Percentiles rank a stretch among this genome's conserved stretches.
Conservation (phyloP, 2,888 invertebrate genomes). For the Tinea pellionella region DNA sequence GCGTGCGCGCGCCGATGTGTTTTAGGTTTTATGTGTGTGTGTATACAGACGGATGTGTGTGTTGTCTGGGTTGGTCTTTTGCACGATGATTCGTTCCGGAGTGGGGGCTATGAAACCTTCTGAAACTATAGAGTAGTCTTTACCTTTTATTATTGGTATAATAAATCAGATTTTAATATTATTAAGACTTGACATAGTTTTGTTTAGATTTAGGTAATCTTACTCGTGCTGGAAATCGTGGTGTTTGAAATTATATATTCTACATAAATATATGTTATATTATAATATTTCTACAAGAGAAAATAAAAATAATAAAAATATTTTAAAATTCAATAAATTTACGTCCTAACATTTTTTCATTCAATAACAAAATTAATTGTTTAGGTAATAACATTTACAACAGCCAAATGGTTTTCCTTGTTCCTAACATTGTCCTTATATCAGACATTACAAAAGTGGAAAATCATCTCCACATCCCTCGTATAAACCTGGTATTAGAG, state of each 20-base stretch:
- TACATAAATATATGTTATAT: no score
- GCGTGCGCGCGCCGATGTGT: constrained; percentile 20
- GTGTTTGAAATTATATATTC: no score
- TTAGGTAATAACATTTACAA: no score
- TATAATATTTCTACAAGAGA: no score
- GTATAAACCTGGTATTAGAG: constrained; percentile 52
- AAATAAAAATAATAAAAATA: no score
- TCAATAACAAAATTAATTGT: no score
- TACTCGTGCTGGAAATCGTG: no score
- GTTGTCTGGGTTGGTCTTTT: constrained; percentile 15
- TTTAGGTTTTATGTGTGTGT: neutral
- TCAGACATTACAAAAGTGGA: constrained; percentile 12
- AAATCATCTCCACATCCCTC: constrained; percentile 31
- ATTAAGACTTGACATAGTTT: no score
- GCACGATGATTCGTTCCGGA: constrained; percentile 15
- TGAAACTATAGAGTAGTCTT: neutral
- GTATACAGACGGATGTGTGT: neutral
- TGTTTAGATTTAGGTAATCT: no score
- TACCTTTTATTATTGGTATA: neutral
- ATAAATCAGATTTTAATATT: no score
- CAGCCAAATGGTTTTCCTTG: constrained; percentile 2
- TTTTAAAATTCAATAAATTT: no score
- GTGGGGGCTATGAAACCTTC: constrained; percentile 12
- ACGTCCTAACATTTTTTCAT: no score
- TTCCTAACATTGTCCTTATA: constrained; percentile 6